Evolutionary conservation across 1,140 invertebrate species (phyloP), one percentile per base, ranked within the genome.

Genomic region (Nasonia vitripennis): DNA sequence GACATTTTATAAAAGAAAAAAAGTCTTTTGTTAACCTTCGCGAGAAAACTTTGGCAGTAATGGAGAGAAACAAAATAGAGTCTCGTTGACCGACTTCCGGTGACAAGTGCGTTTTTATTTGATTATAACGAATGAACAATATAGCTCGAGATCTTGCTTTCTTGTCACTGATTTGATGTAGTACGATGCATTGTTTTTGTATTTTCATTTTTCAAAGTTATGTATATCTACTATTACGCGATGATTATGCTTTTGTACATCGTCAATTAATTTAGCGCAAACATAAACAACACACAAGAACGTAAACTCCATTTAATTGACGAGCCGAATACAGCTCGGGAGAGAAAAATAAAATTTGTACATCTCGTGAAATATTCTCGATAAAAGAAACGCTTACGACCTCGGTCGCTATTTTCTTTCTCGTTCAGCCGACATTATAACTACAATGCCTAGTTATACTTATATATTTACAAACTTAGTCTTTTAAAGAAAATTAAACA

Each of bases 391-490:
- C n/a, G n/a, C 11, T 23, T 0, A 27, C 34, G 41, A 81, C 78
- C 37, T 68, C 31, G 4, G 48, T 85, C 78, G 34, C 48, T 27
- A 14, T 31, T 31, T 85, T 62, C 55, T 62, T 51, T 10, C 17
- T 62, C 55, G 20, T 20, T n/a, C 17, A 62, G 6, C 55, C 37
- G 17, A 85, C 10, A 31, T 77, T 37, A 77, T 77, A 71, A 80
- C 17, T 85, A 75, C 2, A 78, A 78, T 86, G 48, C 34, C 45
- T 82, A 70, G 78, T 78, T 81, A 77, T 7, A 62, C 20, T 7
- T 20, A n/a, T 62, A n/a, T 86, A 86, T 86, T 86, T 86, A 86
- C 84, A 86, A 82, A 86, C 51, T 55, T 71, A 78, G 20, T 55
- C 70, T 62, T 75, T 78, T 10, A 86, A 86, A 67, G 45, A 75